A percentile compares a stretch with the other conserved stretches of the same genome.
These are phyloP conservation scores for Uria lomvia DNA, from an alignment of 2,113 vertebrate species.

Conservation along the genomic window DNA sequence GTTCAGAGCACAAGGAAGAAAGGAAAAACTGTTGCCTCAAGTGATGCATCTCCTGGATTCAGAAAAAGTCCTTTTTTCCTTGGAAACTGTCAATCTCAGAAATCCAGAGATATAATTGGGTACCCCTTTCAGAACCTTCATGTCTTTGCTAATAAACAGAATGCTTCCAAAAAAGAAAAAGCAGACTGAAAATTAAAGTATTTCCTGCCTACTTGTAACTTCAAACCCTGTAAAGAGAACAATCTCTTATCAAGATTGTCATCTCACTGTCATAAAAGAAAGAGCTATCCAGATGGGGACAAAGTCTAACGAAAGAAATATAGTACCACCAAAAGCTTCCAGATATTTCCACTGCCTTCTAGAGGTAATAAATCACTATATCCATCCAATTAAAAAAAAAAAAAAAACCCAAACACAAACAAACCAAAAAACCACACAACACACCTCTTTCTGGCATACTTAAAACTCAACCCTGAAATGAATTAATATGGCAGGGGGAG, in stretches of 20 bases:
- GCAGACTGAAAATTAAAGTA: not conserved
- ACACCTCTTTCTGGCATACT: not conserved
- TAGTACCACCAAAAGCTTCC: not conserved
- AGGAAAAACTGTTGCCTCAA: not conserved
- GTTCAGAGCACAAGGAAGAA: not conserved
- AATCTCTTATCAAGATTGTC: not conserved
- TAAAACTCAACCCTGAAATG: not conserved
- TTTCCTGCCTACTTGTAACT: not conserved
- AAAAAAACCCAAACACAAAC: not conserved
- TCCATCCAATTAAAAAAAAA: not conserved
- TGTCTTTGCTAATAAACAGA: not conserved
- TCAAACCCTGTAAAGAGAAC: not conserved
- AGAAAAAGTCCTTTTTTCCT: not conserved
- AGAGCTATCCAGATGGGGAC: not conserved
- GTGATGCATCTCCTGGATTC: not conserved
- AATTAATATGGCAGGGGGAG: not conserved
- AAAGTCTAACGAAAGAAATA: not conserved
- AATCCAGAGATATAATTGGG: not conserved
- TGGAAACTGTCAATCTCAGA: not conserved
- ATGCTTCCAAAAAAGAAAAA: not conserved
- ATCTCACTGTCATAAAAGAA: not conserved
- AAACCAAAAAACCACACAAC: not conserved
- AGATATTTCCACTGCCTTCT: not conserved
- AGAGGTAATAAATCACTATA: not conserved
- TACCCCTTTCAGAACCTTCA: not conserved